Conservation (phyloP, 92 coral and sea anemone genomes). For the Pocillopora meandrina region DNA sequence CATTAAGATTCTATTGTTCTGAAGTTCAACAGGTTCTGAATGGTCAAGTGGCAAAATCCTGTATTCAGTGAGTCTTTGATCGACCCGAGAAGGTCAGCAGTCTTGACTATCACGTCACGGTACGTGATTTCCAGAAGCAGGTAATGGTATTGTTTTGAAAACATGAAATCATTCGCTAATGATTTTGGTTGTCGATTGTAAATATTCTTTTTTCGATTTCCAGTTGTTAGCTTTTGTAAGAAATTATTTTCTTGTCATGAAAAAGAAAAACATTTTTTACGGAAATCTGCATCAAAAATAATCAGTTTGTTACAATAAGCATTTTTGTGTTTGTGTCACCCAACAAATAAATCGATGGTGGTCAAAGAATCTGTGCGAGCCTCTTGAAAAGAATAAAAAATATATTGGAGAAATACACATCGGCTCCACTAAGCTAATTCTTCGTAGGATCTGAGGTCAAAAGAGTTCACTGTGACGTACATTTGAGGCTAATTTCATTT, state of each 20-base stretch:
- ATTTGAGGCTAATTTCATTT: background rate
- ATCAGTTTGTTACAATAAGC: background rate
- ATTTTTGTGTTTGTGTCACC: background rate
- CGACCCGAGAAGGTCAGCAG: conserved; percentile 20
- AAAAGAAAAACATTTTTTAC: background rate
- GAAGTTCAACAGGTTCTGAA: too few species aligned
- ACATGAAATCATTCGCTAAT: conserved; percentile 38
- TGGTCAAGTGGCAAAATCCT: background rate
- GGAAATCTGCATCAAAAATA: background rate
- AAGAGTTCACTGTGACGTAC: too few species aligned
- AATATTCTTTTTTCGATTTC: background rate
- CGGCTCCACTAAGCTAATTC: too few species aligned
- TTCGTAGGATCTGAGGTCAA: too few species aligned
- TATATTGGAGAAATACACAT: too few species aligned
- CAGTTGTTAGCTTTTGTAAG: background rate
- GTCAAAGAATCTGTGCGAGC: too few species aligned
- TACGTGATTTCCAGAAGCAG: conserved; percentile 18
- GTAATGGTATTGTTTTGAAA: conserved; percentile 30
- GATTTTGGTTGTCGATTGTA: background rate
- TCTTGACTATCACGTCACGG: conserved; percentile 19
- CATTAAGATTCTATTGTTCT: too few species aligned
- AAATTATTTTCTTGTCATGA: background rate
- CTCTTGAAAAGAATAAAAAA: too few species aligned
- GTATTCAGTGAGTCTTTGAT: background rate
- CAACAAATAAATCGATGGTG: background rate